Percentiles rank a stretch among this genome's conserved stretches.
These are phyloP conservation scores for Heliconius hortense DNA, from an alignment of 2,888 invertebrate genomes.

Conservation along the genomic window DNA sequence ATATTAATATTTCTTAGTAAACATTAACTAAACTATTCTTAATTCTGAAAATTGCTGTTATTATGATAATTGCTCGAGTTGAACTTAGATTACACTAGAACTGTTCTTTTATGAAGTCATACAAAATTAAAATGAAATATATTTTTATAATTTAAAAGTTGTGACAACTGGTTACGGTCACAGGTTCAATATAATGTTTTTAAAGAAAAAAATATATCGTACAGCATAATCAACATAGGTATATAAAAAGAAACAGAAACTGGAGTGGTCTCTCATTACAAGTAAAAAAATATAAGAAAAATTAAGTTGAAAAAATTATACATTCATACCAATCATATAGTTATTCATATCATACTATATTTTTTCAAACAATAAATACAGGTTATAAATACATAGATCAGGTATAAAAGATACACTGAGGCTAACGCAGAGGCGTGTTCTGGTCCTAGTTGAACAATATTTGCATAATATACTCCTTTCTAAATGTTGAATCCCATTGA, in stretches of 20 bases:
- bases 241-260: no score
- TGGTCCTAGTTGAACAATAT: neutral
- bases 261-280: neutral
- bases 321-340: neutral
- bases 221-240: no score
- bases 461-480: constrained; percentile 25
- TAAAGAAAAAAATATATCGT: no score
- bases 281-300: neutral
- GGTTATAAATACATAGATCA: constrained; percentile 1
- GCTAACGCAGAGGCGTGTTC: constrained; percentile 8
- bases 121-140: constrained; percentile 1
- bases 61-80: constrained; percentile 11
- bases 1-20: neutral
- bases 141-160: neutral
- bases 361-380: constrained; percentile 15
- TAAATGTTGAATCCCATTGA: constrained; percentile 24
- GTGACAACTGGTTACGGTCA: neutral
- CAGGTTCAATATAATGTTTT: neutral
- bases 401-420: constrained; percentile 7
- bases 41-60: constrained; percentile 18
- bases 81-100: constrained; percentile 15
- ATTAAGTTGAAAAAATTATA: constrained; percentile 5
- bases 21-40: neutral
- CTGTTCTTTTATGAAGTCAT: neutral
- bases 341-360: constrained; percentile 7